Evolutionary conservation across 2,797 vertebrate genomes (phyloP), one percentile per base, ranked within the genome.

Genomic region (Lateolabrax maculatus): DNA sequence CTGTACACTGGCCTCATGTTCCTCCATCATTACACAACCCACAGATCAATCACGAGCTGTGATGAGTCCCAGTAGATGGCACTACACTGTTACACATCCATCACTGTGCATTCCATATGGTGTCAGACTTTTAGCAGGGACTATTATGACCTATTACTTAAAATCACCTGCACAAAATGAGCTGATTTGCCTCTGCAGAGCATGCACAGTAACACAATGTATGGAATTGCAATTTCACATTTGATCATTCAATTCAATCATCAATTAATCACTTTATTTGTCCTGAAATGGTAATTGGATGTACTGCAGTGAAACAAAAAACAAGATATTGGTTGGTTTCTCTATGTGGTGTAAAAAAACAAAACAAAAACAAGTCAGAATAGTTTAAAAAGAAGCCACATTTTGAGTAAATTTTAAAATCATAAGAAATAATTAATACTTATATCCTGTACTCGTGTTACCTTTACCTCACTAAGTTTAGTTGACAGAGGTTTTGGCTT

Each of bases 21-120:
- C 61, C 46, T 51, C 5, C 1, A 64, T 84, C 71, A 76, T 72
- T 57, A 71, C 46, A 61, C 49, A 55, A 73, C 52, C 49, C 65
- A 21, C 61, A 48, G 44, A 82, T 89, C 70, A 67, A 80, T 74
- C 67, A 71, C 21, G 19, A 58, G 60, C 71, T 23, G 56, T 25
- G 46, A 80, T 29, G 46, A 53, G 52, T 73, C 71, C 80, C 84
- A 81, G 81, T 84, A 90, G 88, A 86, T 84, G 88, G 85, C 68
- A 65, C 88, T 83, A 53, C 49, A 66, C 61, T 23, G 74, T 84
- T 68, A 65, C 16, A 61, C 80, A 87, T 77, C 41, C 56, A 39
- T 83, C 71, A 71, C 43, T 1, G 19, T 36, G 31, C 19, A 23
- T 21, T 57, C 68, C 52, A 39, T 48, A 27, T 39, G 39, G 12